phyloP scores from a whole-genome alignment of 2,888 invertebrate genomes.

The Pseudanteris insignis region DNA sequence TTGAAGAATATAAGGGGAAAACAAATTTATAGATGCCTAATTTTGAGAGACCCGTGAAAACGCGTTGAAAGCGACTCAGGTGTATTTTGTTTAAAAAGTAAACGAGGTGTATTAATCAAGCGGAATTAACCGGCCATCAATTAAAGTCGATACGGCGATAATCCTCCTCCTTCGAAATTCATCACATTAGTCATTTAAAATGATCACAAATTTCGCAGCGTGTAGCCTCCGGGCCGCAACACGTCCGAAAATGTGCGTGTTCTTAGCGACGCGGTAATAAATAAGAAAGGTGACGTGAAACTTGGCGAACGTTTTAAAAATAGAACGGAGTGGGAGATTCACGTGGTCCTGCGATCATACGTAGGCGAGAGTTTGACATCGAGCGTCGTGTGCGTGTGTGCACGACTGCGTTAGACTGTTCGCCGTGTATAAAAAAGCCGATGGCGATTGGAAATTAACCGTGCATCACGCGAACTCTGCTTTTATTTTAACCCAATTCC shows the following conservation, averaged over 20 bases:
- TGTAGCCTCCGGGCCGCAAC: constrained; percentile 32
- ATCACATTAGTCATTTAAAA: constrained; percentile 34
- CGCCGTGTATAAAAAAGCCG: constrained; percentile 84
- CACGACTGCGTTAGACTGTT: constrained; percentile 78
- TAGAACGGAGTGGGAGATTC: constrained; percentile 27
- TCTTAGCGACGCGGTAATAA: constrained; percentile 18
- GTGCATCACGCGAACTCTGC: too few relatives aligned
- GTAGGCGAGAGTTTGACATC: constrained; percentile 63
- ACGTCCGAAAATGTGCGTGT: constrained; percentile 38
- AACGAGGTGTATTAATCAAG: constrained; percentile 22
- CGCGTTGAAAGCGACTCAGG: too few relatives aligned
- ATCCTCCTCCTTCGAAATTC: constrained; percentile 11
- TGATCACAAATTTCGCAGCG: constrained; percentile 36
- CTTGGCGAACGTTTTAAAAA: constrained; percentile 28
- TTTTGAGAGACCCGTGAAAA: too few relatives aligned
- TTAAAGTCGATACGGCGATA: constrained; percentile 18
- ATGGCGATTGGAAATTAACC: constrained; percentile 64
- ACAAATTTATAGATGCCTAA: too few relatives aligned
- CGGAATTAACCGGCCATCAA: constrained; percentile 18
- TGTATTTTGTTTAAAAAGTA: too few relatives aligned
- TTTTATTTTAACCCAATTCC: too few relatives aligned
- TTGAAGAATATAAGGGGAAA: too few relatives aligned
- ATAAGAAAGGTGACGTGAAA: constrained; percentile 37
- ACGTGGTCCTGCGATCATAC: constrained; percentile 58
- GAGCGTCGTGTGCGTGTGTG: too few relatives aligned